phyloP scores from a whole-genome alignment of 2,888 invertebrate genomes.

The Eueremaeus valkanovi region DNA sequence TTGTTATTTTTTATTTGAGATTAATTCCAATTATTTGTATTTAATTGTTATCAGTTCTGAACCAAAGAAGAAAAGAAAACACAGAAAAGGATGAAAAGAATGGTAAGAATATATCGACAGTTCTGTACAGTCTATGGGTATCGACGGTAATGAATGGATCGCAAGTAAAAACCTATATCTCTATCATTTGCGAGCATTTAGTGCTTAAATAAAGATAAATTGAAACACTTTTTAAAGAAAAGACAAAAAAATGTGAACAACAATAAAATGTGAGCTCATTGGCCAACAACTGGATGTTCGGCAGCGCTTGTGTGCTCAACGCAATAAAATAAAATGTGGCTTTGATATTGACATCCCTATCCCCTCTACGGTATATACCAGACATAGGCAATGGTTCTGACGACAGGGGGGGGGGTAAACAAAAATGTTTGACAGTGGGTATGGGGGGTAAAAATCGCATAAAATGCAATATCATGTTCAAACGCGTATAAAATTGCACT shows the following conservation, averaged over 20 bases:
- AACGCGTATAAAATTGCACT: too few species aligned
- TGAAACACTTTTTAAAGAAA: slow-evolving; percentile 3
- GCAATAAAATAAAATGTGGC: background rate
- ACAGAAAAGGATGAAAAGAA: background rate
- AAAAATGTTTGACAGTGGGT: too few species aligned
- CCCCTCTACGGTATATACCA: too few species aligned
- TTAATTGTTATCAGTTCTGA: background rate
- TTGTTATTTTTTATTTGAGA: background rate
- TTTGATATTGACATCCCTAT: slow-evolving; percentile 4
- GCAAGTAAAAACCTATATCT: slow-evolving; percentile 6
- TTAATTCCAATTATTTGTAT: background rate
- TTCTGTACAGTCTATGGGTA: too few species aligned
- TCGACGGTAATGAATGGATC: slow-evolving; percentile 26
- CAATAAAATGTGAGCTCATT: background rate
- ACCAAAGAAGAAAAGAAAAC: background rate
- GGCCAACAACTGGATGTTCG: background rate
- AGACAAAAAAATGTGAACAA: background rate
- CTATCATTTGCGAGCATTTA: slow-evolving; percentile 18
- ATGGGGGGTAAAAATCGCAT: too few species aligned
- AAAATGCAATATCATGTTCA: too few species aligned
- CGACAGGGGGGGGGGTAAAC: too few species aligned
- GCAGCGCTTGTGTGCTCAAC: background rate
- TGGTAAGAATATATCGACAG: background rate
- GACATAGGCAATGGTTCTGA: too few species aligned
- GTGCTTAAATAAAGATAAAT: slow-evolving; percentile 21